phyloP scores from a whole-genome alignment of 2,797 vertebrate genomes.

The Geranospiza caerulescens region DNA sequence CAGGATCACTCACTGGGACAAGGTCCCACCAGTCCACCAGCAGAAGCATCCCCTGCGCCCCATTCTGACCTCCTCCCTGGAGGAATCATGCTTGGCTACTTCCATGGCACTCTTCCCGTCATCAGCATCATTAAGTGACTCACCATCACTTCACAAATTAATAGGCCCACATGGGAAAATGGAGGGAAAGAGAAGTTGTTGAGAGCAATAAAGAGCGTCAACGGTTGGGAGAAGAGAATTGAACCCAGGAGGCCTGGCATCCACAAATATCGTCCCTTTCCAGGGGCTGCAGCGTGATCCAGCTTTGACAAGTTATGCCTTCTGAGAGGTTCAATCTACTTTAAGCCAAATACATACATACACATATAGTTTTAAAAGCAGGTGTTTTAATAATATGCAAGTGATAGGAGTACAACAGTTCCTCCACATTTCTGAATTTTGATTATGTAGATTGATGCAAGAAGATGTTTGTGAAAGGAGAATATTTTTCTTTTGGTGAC shows the following conservation, averaged over 20 bases:
- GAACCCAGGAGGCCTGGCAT: not conserved
- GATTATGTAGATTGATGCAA: not conserved
- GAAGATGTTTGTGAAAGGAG: not conserved
- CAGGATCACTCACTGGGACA: not conserved
- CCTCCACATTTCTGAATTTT: not conserved
- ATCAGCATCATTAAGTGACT: slow-evolving; percentile 1
- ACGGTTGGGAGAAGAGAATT: not conserved
- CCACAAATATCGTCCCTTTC: not conserved
- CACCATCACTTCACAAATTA: slow-evolving; percentile 45
- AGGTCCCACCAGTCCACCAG: not conserved
- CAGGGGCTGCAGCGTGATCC: not conserved
- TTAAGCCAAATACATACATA: not conserved
- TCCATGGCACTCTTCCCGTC: slow-evolving; percentile 25
- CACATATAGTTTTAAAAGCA: not conserved
- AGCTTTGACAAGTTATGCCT: not conserved
- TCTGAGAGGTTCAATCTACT: not conserved
- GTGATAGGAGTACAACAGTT: not conserved
- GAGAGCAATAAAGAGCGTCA: not conserved
- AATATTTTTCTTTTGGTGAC: not conserved
- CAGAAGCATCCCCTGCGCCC: not conserved
- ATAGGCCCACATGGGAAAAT: slow-evolving; percentile 31
- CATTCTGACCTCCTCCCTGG: not conserved
- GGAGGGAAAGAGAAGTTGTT: not conserved
- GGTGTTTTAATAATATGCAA: not conserved
- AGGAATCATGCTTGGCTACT: not conserved